These are phyloP conservation scores for Falco columbarius DNA, from an alignment of 2,797 vertebrate genomes.

Conservation along the genomic window DNA sequence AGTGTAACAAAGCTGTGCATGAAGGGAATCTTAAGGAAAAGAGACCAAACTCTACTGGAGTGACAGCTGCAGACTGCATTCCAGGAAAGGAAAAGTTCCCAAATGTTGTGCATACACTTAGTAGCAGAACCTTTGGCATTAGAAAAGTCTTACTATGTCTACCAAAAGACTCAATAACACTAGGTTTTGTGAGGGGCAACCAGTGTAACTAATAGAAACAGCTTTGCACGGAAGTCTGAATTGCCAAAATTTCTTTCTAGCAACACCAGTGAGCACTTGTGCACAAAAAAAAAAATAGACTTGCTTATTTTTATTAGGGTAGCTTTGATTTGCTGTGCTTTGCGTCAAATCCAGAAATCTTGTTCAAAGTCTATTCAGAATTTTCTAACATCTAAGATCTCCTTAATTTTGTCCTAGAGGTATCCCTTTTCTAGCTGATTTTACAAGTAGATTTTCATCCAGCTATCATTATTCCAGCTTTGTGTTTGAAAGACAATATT, in stretches of 20 bases:
- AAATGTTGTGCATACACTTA: background rate
- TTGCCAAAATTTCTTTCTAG: background rate
- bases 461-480: background rate
- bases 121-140: background rate
- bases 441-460: background rate
- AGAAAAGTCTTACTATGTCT: background rate
- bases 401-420: background rate
- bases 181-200: background rate
- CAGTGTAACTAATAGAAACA: background rate
- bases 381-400: background rate
- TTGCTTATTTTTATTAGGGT: background rate
- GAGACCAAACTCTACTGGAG: background rate
- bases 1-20: background rate
- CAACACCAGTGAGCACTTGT: background rate
- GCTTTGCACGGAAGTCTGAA: background rate
- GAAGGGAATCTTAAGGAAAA: background rate
- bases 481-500: background rate
- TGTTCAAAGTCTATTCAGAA: background rate
- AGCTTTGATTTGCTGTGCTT: background rate
- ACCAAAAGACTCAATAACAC: background rate
- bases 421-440: background rate
- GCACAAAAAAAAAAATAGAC: background rate
- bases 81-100: background rate
- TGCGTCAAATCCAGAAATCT: background rate
- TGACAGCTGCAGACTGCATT: background rate